Evolutionary conservation across 2,888 invertebrate species (phyloP).

Genomic region (Syrphus vitripennis): DNA sequence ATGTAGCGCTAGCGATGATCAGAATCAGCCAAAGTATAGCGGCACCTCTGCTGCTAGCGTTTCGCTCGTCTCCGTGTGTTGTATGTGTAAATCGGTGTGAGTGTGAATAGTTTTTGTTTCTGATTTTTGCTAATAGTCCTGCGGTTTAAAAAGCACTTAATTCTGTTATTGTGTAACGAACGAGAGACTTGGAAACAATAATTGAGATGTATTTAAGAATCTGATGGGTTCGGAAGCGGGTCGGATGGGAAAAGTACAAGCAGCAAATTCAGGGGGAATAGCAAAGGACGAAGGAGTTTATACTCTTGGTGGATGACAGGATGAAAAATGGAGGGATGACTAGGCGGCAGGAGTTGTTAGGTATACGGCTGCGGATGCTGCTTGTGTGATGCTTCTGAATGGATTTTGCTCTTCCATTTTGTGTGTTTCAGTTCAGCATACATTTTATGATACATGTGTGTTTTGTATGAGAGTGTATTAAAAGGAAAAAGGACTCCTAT

Average conservation of each 20-base stretch:
- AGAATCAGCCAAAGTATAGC: not conserved
- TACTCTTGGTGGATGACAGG: slow-evolving; percentile 10
- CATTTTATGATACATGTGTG: not conserved
- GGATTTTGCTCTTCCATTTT: slow-evolving; percentile 36
- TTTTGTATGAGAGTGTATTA: not conserved
- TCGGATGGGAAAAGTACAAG: not conserved
- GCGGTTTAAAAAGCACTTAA: slow-evolving; percentile 75
- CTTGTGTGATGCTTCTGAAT: slow-evolving; percentile 63
- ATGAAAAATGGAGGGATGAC: slow-evolving; percentile 38
- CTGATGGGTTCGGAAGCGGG: slow-evolving; percentile 2
- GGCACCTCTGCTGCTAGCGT: not conserved
- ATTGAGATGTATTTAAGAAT: slow-evolving; percentile 71
- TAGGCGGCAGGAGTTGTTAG: slow-evolving; percentile 15
- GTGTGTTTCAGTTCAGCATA: not conserved
- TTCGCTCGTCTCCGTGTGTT: not conserved
- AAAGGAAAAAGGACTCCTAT: not conserved
- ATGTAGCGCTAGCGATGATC: not conserved
- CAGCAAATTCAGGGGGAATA: too few species aligned
- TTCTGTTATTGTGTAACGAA: slow-evolving; percentile 76
- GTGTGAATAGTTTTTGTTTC: slow-evolving; percentile 71
- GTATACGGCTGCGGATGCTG: slow-evolving; percentile 59
- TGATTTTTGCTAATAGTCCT: slow-evolving; percentile 72
- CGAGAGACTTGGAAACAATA: slow-evolving; percentile 73
- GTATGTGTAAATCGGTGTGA: slow-evolving; percentile 30
- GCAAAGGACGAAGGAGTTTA: not conserved